Conservation (phyloP, 2,888 invertebrate species). For the Athalia cordata region DNA sequence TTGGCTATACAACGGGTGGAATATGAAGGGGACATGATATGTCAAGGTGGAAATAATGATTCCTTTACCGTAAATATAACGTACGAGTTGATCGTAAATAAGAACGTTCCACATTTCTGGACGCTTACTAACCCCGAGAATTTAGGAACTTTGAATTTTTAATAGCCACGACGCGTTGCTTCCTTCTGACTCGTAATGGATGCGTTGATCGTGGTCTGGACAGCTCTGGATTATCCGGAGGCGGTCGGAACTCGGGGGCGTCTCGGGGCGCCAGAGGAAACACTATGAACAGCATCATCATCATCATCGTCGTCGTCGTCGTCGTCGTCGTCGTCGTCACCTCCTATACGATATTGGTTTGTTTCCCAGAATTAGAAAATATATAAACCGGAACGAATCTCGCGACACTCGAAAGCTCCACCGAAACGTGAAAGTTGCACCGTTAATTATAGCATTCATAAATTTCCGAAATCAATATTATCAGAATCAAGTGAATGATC, state of each 20-base stretch:
- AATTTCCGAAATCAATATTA: no score
- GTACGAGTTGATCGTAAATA: conserved; percentile 50
- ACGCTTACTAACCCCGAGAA: conserved; percentile 60
- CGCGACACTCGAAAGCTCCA: no score
- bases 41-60: neutral
- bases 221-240: conserved; percentile 22
- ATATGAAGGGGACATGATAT: neutral
- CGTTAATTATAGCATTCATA: no score
- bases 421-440: no score
- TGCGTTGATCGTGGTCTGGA: conserved; percentile 17
- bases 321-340: no score
- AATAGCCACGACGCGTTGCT: conserved; percentile 29
- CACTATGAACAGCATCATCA: no score
- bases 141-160: conserved; percentile 56
- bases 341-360: no score
- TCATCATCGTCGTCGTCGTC: no score
- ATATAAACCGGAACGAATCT: no score
- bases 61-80: neutral
- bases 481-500: no score
- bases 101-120: conserved; percentile 58
- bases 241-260: conserved; percentile 25
- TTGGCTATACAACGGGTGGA: neutral
- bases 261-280: conserved; percentile 10
- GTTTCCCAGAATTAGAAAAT: no score
- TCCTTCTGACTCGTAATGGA: conserved; percentile 32